Evolutionary conservation across 2,888 invertebrate species (phyloP).

Genomic region (Nephrotoma flavescens): DNA sequence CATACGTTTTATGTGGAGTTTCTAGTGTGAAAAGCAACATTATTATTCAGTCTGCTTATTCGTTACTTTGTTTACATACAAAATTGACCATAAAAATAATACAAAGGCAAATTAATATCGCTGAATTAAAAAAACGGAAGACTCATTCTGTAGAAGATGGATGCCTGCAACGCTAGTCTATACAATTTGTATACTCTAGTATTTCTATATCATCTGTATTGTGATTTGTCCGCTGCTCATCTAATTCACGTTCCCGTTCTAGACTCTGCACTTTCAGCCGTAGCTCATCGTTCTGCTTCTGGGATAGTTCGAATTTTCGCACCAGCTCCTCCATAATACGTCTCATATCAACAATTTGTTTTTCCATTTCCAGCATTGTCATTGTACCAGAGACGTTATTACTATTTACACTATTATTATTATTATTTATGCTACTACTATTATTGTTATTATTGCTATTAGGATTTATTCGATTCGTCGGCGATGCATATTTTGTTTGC

Average conservation of each 20-base stretch:
- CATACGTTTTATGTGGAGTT: neutral
- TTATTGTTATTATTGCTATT: neutral
- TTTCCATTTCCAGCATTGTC: constrained; percentile 24
- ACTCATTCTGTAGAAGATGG: neutral
- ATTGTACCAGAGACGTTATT: neutral
- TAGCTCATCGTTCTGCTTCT: constrained; percentile 27
- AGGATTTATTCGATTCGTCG: neutral
- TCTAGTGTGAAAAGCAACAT: neutral
- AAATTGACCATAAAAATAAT: neutral
- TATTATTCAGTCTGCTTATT: neutral
- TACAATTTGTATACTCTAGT: neutral
- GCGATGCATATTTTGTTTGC: neutral
- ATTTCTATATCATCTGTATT: neutral
- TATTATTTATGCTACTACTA: neutral
- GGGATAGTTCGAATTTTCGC: constrained; percentile 23
- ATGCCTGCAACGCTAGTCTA: neutral
- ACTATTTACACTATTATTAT: neutral
- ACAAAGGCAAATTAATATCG: neutral
- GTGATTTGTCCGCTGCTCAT: neutral
- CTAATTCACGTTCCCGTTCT: constrained; percentile 15
- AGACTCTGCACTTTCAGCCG: constrained; percentile 21
- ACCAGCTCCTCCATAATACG: constrained; percentile 25
- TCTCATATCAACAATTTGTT: constrained; percentile 25
- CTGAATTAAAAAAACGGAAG: neutral
- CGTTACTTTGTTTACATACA: neutral